phyloP scores from a whole-genome alignment of 2,888 invertebrate genomes.

The Phyllotreta striolata region DNA sequence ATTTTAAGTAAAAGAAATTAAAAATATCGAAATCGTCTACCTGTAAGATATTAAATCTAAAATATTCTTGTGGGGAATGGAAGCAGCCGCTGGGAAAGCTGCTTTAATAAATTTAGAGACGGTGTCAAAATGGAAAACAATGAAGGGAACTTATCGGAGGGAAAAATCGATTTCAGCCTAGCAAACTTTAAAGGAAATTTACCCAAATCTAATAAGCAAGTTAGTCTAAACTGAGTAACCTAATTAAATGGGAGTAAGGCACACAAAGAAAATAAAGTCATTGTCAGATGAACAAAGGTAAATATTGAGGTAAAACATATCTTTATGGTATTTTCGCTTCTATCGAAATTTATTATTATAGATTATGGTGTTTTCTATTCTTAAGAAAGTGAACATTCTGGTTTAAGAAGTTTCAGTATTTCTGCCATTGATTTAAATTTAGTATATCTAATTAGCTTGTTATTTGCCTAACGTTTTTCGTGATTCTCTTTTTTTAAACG shows the following conservation, averaged over 20 bases:
- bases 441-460: too few relatives aligned
- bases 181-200: slow-evolving; percentile 18
- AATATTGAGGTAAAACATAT: slow-evolving; percentile 2
- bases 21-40: too few relatives aligned
- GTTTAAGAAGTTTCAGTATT: too few relatives aligned
- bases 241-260: slow-evolving; percentile 5
- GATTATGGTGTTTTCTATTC: neutral
- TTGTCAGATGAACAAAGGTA: slow-evolving; percentile 1
- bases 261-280: slow-evolving; percentile 15
- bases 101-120: slow-evolving; percentile 11
- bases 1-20: too few relatives aligned
- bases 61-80: neutral
- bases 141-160: slow-evolving; percentile 14
- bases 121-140: slow-evolving; percentile 14
- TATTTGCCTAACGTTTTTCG: too few relatives aligned
- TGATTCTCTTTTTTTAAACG: too few relatives aligned
- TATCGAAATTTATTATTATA: neutral
- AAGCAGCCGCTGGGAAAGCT: neutral
- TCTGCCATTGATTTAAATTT: too few relatives aligned
- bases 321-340: too few relatives aligned
- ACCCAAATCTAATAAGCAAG: slow-evolving; percentile 20
- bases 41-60: slow-evolving; percentile 1
- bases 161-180: slow-evolving; percentile 16
- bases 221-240: slow-evolving; percentile 13
- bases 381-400: too few relatives aligned